Conservation (phyloP, 2,797 vertebrate species). For the Cryptoprocta ferox region DNA sequence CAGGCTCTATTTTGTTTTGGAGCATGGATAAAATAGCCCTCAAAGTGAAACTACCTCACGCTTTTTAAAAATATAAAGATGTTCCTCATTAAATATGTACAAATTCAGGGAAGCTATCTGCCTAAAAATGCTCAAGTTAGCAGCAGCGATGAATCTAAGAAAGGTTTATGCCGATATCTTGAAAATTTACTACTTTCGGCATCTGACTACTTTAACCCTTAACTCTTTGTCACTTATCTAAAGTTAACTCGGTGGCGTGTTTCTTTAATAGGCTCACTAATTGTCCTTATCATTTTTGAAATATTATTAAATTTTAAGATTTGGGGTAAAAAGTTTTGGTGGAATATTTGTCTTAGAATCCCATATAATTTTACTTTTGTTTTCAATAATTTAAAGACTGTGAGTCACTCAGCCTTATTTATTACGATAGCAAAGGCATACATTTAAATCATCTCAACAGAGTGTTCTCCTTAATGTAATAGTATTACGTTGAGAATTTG, state of each 20-base stretch:
- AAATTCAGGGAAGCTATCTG: neutral
- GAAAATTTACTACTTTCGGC: neutral
- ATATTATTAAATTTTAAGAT: constrained; percentile 7
- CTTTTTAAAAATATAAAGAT: neutral
- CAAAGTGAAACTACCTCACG: constrained; percentile 12
- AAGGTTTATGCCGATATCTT: neutral
- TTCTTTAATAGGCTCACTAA: neutral
- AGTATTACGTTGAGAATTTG: neutral
- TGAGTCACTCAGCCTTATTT: neutral
- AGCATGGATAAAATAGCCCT: neutral
- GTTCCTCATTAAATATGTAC: neutral
- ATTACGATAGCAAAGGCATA: neutral
- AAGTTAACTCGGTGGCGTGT: neutral
- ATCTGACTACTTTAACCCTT: neutral
- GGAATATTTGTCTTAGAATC: neutral
- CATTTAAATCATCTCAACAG: constrained; percentile 5
- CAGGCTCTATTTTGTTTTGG: neutral
- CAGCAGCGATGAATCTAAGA: neutral
- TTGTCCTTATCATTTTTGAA: neutral
- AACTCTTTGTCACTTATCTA: neutral
- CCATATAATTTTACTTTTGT: neutral
- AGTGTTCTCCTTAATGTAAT: neutral
- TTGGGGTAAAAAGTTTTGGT: neutral
- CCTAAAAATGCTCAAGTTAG: neutral
- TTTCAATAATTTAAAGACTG: neutral